Conservation (phyloP, 2,113 vertebrate genomes). For the Pomatostomus ruficeps region DNA sequence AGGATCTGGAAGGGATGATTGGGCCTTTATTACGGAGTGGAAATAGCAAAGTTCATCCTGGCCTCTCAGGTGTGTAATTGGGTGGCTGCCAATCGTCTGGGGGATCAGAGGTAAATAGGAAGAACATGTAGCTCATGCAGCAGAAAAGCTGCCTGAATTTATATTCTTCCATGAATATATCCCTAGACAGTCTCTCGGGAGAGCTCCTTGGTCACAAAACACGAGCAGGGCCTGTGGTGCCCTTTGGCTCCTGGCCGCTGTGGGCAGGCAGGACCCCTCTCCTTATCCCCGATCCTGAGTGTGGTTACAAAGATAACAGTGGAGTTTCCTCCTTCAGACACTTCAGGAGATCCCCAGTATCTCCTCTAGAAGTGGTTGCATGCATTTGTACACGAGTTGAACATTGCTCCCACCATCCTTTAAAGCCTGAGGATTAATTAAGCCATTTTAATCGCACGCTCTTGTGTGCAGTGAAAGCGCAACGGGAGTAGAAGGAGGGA, state of each 20-base stretch:
- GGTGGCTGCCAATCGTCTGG: not conserved
- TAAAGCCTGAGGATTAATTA: constrained; percentile 2
- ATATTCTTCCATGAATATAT: not conserved
- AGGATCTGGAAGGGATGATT: not conserved
- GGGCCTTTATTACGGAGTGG: not conserved
- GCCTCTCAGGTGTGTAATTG: too few relatives aligned
- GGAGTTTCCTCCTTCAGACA: not conserved
- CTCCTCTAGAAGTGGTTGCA: not conserved
- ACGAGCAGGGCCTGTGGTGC: rapidly evolving
- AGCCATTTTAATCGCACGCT: not conserved
- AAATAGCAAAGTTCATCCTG: not conserved
- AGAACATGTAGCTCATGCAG: not conserved
- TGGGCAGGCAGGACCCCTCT: not conserved
- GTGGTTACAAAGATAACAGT: rapidly evolving
- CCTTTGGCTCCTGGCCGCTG: not conserved
- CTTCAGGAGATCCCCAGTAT: not conserved
- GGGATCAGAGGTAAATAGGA: not conserved
- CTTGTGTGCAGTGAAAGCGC: not conserved
- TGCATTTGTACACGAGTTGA: not conserved
- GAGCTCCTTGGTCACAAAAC: not conserved
- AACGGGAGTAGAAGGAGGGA: not conserved
- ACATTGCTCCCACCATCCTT: not conserved
- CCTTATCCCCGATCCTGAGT: not conserved
- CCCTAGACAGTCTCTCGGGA: not conserved
- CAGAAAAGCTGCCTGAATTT: not conserved